Percentiles rank a stretch among this genome's conserved stretches.
These are phyloP conservation scores for Pipistrellus pygmaeus DNA, from an alignment of 2,797 vertebrate species.

Conservation along the genomic window DNA sequence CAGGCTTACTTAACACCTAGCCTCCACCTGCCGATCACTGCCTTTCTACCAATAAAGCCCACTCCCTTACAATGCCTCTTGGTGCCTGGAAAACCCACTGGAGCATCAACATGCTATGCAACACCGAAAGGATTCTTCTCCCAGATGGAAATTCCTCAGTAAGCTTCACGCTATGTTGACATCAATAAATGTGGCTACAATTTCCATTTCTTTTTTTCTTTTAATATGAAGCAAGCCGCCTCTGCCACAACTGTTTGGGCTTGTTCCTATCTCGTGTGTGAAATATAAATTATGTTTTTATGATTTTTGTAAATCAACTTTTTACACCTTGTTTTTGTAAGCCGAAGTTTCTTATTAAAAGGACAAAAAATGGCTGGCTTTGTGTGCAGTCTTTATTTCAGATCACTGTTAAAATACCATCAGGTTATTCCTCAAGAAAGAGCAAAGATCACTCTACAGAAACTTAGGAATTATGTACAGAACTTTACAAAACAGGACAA, in stretches of 20 bases:
- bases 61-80: not conserved
- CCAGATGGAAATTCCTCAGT: not conserved
- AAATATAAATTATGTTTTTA: slow-evolving; percentile 88
- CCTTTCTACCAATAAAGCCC: slow-evolving; percentile 3
- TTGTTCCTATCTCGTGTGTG: slow-evolving; percentile 82
- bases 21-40: not conserved
- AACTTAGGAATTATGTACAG: slow-evolving; percentile 50
- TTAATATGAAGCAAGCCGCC: slow-evolving; percentile 76
- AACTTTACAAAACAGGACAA: slow-evolving; percentile 48
- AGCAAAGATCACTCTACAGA: slow-evolving; percentile 19
- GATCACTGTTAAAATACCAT: slow-evolving; percentile 71
- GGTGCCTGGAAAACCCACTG: slow-evolving; percentile 62
- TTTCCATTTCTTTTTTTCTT: slow-evolving; percentile 41
- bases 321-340: slow-evolving; percentile 91
- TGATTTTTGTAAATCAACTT: slow-evolving; percentile 90
- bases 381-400: slow-evolving; percentile 78
- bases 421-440: not conserved
- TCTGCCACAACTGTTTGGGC: slow-evolving; percentile 75
- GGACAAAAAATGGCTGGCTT: slow-evolving; percentile 68
- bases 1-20: not conserved
- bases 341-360: slow-evolving; percentile 90
- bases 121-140: slow-evolving; percentile 80
- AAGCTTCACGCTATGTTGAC: slow-evolving; percentile 36
- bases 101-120: slow-evolving; percentile 83
- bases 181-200: not conserved